Evolutionary conservation across 2,888 invertebrate species (phyloP).

Genomic region (Hydrotaea cyrtoneurina): DNA sequence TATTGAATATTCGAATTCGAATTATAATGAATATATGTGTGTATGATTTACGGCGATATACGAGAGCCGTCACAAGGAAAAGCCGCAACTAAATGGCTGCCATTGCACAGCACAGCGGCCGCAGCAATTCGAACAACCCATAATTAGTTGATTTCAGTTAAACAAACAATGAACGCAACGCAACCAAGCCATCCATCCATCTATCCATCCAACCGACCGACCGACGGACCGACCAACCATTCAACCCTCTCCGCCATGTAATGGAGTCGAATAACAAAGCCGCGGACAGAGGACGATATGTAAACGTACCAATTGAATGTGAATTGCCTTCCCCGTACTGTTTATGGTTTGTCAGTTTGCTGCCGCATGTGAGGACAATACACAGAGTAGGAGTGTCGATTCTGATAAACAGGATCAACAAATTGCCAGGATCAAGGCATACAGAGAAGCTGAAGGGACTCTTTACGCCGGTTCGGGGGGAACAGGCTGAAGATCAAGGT

Average conservation of each 20-base stretch:
- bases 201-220: not conserved
- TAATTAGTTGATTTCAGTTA: constrained; percentile 71
- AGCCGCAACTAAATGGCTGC: constrained; percentile 69
- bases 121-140: constrained; percentile 56
- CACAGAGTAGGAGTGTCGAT: not conserved
- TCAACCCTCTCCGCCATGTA: not conserved
- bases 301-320: not conserved
- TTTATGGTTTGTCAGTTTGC: constrained; percentile 1
- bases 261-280: not conserved
- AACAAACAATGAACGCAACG: constrained; percentile 69
- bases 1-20: constrained; percentile 12
- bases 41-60: constrained; percentile 17
- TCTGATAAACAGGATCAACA: too few relatives aligned
- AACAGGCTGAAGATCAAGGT: too few relatives aligned
- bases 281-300: not conserved
- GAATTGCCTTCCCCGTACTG: constrained; percentile 15
- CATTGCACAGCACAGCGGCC: constrained; percentile 60
- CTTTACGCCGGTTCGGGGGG: too few relatives aligned
- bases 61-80: not conserved
- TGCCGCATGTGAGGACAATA: not conserved
- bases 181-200: not conserved
- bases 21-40: constrained; percentile 13
- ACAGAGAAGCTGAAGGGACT: too few relatives aligned
- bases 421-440: too few relatives aligned
- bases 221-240: too few relatives aligned